Base-by-base conservation (phyloP, 2,113 vertebrate species). In the Apaloderma vittatum region DNA sequence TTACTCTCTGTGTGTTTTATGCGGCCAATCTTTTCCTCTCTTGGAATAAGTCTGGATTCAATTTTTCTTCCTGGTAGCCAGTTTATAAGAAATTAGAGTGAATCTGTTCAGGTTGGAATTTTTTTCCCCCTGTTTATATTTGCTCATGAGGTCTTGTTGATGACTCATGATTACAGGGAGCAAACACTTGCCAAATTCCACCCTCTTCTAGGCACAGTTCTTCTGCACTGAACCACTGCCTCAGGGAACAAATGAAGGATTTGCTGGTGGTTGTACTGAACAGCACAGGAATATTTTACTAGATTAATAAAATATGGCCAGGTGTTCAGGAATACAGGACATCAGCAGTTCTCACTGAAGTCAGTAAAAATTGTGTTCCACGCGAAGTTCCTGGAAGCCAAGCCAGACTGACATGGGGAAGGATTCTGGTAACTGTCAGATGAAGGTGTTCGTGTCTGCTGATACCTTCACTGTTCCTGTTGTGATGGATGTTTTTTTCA, bases 401-500 rank as follows among this genome's bases (percentile, higher is more conserved):
- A 11, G 34, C 24, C 26, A 17, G 23, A 10, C 17, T 57, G 37
- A 43, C 16, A 3, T 5, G 17, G 29, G 15, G 17, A 63, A 59
- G 9, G 34, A 34, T 57, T 66, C 26, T 71, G 22, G 11, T 72
- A 14, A 34, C 51, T 59, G 75, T 37, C 54, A 67, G 13, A 6
- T 0, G 2, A 9, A 70, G 30, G 9, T 78, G 20, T 73, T 88
- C 65, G 15, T 0, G 0, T 58, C 0, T 87, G 15, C 34, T 77
- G 21, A 6, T 86, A 26, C 48, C 57, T 81, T 66, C 21, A 11
- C 62, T 91, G 18, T 78, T 88, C 36, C 70, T 51, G 20, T 26
- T 85, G 76, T 49, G 83, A 82, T 34, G 24, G 54, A 37, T 84
- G 30, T 0, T 87, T 77, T 75, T 80, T 78, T 63, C 96, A 99